phyloP scores from a whole-genome alignment of 2,888 invertebrate genomes.

The Idaea biselata region DNA sequence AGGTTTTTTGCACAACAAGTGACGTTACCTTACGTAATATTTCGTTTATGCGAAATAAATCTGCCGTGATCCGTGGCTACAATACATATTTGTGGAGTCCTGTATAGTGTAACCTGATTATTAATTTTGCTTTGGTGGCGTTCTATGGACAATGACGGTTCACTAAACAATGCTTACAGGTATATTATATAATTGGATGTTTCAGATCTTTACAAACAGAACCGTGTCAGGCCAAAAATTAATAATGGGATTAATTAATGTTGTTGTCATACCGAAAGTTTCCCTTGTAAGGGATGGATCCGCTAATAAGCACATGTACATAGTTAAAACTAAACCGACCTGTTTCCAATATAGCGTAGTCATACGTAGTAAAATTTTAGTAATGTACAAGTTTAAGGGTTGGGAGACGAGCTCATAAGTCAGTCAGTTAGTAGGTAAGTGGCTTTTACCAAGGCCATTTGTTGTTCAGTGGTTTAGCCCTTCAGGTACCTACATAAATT shows the following conservation, averaged over 20 bases:
- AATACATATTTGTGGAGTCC: not conserved
- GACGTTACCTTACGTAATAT: too few species aligned
- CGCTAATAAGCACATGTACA: conserved; percentile 1
- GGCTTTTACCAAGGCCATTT: conserved; percentile 47
- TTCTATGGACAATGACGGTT: not conserved
- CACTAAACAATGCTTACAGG: conserved; percentile 6
- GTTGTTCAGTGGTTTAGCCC: conserved; percentile 42
- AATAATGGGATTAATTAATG: not conserved
- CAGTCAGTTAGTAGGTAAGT: conserved; percentile 46
- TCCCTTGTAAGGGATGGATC: not conserved
- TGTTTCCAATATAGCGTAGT: conserved; percentile 22
- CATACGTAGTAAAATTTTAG: conserved; percentile 28
- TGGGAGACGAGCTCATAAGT: conserved; percentile 43
- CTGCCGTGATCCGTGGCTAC: not conserved
- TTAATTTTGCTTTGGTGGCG: not conserved
- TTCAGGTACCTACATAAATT: conserved; percentile 46
- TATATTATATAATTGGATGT: conserved; percentile 15
- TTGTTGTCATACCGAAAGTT: not conserved
- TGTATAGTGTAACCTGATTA: not conserved
- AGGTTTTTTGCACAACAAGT: too few species aligned
- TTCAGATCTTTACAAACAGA: conserved; percentile 3
- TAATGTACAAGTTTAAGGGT: conserved; percentile 35
- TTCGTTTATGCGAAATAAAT: too few species aligned
- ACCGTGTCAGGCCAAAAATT: not conserved
- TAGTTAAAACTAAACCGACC: conserved; percentile 22